Conservation (phyloP, 2,888 invertebrate genomes). For the Chaitophorus viminalis region DNA sequence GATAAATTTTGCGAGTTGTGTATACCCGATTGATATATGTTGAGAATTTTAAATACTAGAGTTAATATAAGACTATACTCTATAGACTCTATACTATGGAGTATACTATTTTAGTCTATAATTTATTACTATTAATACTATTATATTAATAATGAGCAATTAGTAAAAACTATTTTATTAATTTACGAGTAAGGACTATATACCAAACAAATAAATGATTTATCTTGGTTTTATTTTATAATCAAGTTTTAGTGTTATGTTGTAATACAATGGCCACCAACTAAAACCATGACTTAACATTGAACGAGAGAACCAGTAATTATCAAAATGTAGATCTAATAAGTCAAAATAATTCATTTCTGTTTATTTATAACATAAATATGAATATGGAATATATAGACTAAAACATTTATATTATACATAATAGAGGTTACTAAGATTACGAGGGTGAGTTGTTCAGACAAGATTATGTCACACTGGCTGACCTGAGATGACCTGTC, state of each 20-base stretch:
- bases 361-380: not conserved
- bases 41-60: no score
- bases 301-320: not conserved
- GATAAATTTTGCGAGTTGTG: no score
- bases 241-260: constrained; percentile 28
- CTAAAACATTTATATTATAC: not conserved
- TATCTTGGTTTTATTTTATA: constrained; percentile 25
- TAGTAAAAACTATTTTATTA: no score
- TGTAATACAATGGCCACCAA: not conserved
- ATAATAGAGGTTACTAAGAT: constrained; percentile 10
- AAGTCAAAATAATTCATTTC: not conserved
- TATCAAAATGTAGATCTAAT: not conserved
- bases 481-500: constrained; percentile 57
- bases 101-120: no score
- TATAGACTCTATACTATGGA: no score
- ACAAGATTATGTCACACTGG: constrained; percentile 56
- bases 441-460: constrained; percentile 47
- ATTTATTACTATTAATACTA: no score
- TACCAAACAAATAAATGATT: not conserved
- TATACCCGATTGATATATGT: no score
- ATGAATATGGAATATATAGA: not conserved
- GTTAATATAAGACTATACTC: no score
- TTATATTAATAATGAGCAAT: no score
- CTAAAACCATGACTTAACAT: not conserved
- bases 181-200: no score